These are phyloP conservation scores for Osmoderma eremita DNA, from an alignment of 2,888 invertebrate species.

Conservation along the genomic window DNA sequence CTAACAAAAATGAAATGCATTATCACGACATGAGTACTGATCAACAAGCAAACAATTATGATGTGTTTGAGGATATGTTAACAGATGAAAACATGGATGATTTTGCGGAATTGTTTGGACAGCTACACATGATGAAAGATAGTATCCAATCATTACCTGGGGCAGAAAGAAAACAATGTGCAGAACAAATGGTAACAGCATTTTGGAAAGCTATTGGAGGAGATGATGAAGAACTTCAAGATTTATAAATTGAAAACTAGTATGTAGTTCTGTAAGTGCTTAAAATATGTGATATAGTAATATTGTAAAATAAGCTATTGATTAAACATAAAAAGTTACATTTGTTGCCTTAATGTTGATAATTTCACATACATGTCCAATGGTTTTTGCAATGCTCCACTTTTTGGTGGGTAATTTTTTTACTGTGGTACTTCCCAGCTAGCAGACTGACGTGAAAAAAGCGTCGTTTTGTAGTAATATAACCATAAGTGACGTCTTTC, in stretches of 20 bases:
- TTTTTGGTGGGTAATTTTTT: no score
- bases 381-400: no score
- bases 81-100: slow-evolving; percentile 60
- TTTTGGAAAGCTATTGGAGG: slow-evolving; percentile 82
- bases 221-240: slow-evolving; percentile 74
- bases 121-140: slow-evolving; percentile 74
- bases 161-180: slow-evolving; percentile 74
- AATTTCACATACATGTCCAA: no score
- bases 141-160: slow-evolving; percentile 71
- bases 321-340: no score
- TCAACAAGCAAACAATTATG: slow-evolving; percentile 7
- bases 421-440: no score
- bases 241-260: slow-evolving; percentile 55
- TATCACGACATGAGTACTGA: slow-evolving; percentile 32
- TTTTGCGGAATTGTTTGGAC: slow-evolving; percentile 74
- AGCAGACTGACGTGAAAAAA: no score
- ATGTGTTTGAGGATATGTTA: slow-evolving; percentile 46
- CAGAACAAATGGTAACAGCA: slow-evolving; percentile 77
- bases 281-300: slow-evolving; percentile 14
- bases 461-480: no score
- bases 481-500: no score
- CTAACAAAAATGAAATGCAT: slow-evolving; percentile 28
- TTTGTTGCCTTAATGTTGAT: no score
- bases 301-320: no score
- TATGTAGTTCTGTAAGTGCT: slow-evolving; percentile 7